Percentiles rank a stretch among this genome's conserved stretches.
Conservation (phyloP, 2,888 invertebrate species). For the Drosophila prostipennis region DNA sequence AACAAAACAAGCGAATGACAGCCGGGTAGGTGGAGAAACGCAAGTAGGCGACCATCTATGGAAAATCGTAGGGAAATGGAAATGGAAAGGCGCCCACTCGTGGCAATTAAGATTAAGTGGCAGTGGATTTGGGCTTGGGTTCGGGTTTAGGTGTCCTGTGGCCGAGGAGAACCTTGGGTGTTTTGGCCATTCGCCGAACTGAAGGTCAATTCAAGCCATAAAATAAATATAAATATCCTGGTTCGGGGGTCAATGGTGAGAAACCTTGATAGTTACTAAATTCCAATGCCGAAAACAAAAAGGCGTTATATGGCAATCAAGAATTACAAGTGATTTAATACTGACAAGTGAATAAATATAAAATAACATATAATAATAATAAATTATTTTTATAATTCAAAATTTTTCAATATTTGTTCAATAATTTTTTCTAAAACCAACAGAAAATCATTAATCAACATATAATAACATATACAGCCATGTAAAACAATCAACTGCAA, state of each 20-base stretch:
- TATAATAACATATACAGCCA: too few species aligned
- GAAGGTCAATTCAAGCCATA: background rate
- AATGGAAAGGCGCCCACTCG: constrained; percentile 49
- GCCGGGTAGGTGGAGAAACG: background rate
- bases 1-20: constrained; percentile 34
- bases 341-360: too few species aligned
- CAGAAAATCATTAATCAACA: too few species aligned
- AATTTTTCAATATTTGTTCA: too few species aligned
- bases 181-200: background rate
- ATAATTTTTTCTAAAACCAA: too few species aligned
- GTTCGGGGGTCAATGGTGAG: background rate
- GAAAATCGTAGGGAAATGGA: constrained; percentile 18
- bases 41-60: background rate
- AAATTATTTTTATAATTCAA: too few species aligned
- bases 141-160: background rate
- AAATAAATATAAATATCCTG: background rate
- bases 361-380: too few species aligned
- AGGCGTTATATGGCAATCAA: background rate
- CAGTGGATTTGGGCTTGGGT: background rate
- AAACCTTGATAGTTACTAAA: background rate
- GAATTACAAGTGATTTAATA: background rate
- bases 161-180: background rate
- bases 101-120: constrained; percentile 71
- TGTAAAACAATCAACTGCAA: too few species aligned
- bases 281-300: background rate